These are phyloP conservation scores for Chloroceryle aenea DNA, from an alignment of 2,113 vertebrate genomes.

Conservation along the genomic window DNA sequence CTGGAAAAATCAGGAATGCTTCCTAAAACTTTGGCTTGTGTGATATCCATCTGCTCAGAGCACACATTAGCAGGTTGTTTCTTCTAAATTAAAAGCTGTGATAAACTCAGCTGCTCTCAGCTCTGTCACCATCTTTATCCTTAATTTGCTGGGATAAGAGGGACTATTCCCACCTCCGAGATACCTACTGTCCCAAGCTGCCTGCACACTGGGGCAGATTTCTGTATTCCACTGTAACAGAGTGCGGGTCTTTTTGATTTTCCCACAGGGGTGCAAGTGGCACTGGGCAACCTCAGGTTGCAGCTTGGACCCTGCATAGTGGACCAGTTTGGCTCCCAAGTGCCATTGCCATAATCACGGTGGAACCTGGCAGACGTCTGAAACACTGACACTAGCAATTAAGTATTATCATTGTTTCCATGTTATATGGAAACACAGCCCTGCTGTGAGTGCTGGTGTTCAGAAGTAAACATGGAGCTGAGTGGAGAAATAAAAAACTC, in stretches of 20 bases:
- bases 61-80: background rate
- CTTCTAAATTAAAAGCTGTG: constrained; percentile 17
- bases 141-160: background rate
- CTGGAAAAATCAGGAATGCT: background rate
- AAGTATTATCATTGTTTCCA: too few relatives aligned
- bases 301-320: rapidly evolving
- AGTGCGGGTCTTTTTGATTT: background rate
- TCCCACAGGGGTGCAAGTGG: rapidly evolving
- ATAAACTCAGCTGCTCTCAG: background rate
- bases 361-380: background rate
- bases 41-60: constrained; percentile 14
- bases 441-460: background rate
- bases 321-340: rapidly evolving
- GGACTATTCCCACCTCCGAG: background rate
- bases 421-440: background rate
- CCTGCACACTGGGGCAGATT: background rate
- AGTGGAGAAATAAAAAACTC: background rate
- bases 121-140: background rate
- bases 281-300: rapidly evolving
- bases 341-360: rapidly evolving
- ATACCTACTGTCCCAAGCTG: background rate
- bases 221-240: background rate
- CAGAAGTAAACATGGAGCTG: background rate
- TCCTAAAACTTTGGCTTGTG: background rate
- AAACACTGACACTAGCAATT: background rate